These are phyloP conservation scores for Argya squamiceps DNA, from an alignment of 2,797 vertebrate genomes.

Conservation along the genomic window DNA sequence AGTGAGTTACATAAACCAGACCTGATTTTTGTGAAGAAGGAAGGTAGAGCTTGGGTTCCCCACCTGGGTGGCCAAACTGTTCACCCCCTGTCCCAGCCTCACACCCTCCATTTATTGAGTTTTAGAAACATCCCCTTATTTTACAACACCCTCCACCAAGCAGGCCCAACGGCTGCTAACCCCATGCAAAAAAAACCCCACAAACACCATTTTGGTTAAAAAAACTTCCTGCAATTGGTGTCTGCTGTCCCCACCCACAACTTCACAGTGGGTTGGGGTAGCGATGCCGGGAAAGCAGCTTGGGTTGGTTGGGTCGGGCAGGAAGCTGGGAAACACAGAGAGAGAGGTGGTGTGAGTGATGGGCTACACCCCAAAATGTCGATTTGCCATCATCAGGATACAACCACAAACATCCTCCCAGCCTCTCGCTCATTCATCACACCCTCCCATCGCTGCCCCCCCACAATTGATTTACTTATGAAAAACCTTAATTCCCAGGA, in stretches of 20 bases:
- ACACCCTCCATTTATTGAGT: not conserved
- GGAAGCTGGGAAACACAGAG: constrained; percentile 53
- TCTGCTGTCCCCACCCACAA: not conserved
- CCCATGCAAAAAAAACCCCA: not conserved
- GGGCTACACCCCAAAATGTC: not conserved
- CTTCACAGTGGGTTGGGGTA: constrained; percentile 61
- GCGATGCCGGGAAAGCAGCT: constrained; percentile 59
- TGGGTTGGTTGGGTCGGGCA: not conserved
- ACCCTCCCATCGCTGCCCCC: not conserved
- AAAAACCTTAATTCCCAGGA: accelerated
- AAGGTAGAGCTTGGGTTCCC: not conserved
- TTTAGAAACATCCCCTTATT: not conserved
- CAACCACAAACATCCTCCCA: not conserved
- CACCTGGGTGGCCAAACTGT: not conserved
- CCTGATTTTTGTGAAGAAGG: not conserved
- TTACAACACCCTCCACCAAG: not conserved
- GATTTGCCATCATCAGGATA: no score
- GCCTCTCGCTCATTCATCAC: accelerated
- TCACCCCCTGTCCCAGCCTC: not conserved
- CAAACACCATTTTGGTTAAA: not conserved
- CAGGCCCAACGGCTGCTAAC: not conserved
- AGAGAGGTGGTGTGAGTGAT: not conserved
- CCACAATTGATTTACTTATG: accelerated
- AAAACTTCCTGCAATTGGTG: not conserved
- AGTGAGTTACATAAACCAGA: not conserved